Evolutionary conservation across 2,888 invertebrate species (phyloP).

Genomic region (Autographa gamma): DNA sequence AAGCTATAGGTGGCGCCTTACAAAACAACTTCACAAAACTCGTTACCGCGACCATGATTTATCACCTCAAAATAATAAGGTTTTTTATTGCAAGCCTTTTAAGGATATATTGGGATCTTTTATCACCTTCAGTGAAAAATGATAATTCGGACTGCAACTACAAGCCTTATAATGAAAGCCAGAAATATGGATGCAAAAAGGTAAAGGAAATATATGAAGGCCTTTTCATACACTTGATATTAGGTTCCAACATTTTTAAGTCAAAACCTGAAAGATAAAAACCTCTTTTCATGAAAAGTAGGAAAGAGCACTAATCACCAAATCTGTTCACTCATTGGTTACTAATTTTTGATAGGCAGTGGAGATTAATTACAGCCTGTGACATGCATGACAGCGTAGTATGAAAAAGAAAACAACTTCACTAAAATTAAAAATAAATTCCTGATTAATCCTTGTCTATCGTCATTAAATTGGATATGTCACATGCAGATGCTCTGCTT

Average conservation of each 20-base stretch:
- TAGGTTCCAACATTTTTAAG: too few relatives aligned
- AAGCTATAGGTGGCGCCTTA: constrained; percentile 30
- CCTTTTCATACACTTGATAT: too few relatives aligned
- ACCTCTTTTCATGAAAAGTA: too few relatives aligned
- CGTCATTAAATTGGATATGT: constrained; percentile 71
- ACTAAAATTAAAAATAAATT: constrained; percentile 58
- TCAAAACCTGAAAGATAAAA: too few relatives aligned
- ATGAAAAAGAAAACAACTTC: not conserved
- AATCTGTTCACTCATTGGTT: not conserved
- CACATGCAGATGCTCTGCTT: constrained; percentile 62
- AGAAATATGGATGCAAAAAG: too few relatives aligned
- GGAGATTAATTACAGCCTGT: not conserved
- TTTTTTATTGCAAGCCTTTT: constrained; percentile 60
- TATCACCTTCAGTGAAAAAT: not conserved
- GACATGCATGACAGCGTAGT: not conserved
- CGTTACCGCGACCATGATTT: constrained; percentile 62
- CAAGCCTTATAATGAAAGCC: too few relatives aligned
- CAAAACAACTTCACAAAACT: constrained; percentile 22
- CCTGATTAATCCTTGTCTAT: constrained; percentile 55
- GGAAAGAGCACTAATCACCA: not conserved
- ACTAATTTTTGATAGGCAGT: not conserved
- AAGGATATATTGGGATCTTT: constrained; percentile 17
- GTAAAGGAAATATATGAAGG: too few relatives aligned
- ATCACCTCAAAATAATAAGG: constrained; percentile 63
- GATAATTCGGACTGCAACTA: too few relatives aligned